Conservation (phyloP, 2,888 invertebrate species). For the Amphimallon solstitiale region DNA sequence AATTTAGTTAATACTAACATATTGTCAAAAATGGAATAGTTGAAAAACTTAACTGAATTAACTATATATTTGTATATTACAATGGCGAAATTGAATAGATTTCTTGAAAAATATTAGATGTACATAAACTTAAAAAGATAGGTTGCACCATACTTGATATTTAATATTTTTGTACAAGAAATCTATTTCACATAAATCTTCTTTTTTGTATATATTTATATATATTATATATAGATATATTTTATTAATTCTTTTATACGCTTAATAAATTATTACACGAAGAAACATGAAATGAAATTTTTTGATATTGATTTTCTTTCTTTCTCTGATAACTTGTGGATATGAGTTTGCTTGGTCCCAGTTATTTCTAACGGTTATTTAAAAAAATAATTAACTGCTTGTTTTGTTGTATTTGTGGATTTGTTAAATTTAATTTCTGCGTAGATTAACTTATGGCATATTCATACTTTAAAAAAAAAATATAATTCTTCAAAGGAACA, state of each 20-base stretch:
- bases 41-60: conserved; percentile 43
- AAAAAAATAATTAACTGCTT: conserved; percentile 46
- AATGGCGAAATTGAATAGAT: conserved; percentile 40
- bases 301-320: conserved; percentile 40
- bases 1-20: conserved; percentile 58
- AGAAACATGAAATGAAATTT: conserved; percentile 40
- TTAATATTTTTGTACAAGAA: conserved; percentile 38
- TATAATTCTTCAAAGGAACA: conserved; percentile 24
- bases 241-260: conserved; percentile 29
- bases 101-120: conserved; percentile 37
- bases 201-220: conserved; percentile 18
- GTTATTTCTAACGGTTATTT: conserved; percentile 55
- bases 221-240: conserved; percentile 28
- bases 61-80: conserved; percentile 36
- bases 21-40: conserved; percentile 65
- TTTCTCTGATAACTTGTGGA: conserved; percentile 54
- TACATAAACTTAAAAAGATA: conserved; percentile 29
- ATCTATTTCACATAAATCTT: conserved; percentile 34
- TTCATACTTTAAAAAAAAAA: conserved; percentile 45
- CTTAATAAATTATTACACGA: conserved; percentile 40
- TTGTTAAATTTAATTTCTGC: conserved; percentile 19
- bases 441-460: conserved; percentile 56
- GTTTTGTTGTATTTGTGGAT: conserved; percentile 35
- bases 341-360: conserved; percentile 64
- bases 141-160: conserved; percentile 36